Percentiles rank a stretch among this genome's conserved stretches.
phyloP scores from a whole-genome alignment of 2,888 invertebrate genomes.

The Timema cristinae region DNA sequence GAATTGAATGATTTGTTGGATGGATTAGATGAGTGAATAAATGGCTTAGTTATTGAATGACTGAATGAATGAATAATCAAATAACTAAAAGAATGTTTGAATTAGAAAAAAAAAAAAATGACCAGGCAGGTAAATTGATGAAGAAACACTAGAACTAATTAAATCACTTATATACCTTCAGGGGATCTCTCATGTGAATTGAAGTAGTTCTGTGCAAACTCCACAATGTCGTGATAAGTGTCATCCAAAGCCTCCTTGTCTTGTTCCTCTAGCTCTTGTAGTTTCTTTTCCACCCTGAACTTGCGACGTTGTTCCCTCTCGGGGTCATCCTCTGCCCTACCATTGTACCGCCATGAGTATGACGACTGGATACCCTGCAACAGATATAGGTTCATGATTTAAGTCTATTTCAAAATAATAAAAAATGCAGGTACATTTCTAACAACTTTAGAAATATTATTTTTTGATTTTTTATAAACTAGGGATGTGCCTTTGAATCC shows the following conservation, averaged over 20 bases:
- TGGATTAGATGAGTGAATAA: too few relatives aligned
- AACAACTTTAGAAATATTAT: too few relatives aligned
- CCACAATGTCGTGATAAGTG: constrained; percentile 74
- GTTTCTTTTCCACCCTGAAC: constrained; percentile 78
- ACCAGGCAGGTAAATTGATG: not conserved
- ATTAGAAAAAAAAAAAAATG: not conserved
- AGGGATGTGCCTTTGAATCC: too few relatives aligned
- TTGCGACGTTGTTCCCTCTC: constrained; percentile 78
- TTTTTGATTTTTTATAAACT: too few relatives aligned
- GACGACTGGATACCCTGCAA: constrained; percentile 31
- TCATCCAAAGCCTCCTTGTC: constrained; percentile 50
- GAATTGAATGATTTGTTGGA: too few relatives aligned
- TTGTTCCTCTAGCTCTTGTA: constrained; percentile 71
- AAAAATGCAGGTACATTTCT: too few relatives aligned
- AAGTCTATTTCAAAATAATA: too few relatives aligned
- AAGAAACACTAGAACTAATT: not conserved
- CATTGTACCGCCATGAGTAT: constrained; percentile 38
- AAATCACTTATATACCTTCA: constrained; percentile 56
- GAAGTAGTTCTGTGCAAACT: constrained; percentile 92
- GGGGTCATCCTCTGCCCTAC: constrained; percentile 40
- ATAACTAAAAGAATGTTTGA: not conserved
- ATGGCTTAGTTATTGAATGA: too few relatives aligned
- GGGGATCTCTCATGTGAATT: constrained; percentile 83
- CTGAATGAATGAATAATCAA: not conserved
- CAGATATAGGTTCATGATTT: too few relatives aligned